Evolutionary conservation across 2,113 vertebrate species (phyloP).

Genomic region (Corythaeola cristata): DNA sequence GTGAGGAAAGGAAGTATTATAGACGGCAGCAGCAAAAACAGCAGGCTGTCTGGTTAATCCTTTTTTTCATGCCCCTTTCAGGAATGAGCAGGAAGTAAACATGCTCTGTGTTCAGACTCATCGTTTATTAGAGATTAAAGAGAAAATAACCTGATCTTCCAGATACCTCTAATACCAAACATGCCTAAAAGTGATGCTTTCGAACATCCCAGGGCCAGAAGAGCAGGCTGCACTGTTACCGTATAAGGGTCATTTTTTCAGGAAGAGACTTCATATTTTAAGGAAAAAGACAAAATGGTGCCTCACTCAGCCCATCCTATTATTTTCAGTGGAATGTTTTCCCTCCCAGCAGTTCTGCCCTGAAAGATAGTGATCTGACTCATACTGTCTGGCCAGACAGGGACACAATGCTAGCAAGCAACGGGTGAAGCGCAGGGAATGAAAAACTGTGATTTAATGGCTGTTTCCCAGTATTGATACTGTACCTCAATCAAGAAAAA

Average conservation of each 20-base stretch:
- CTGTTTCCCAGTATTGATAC: not conserved
- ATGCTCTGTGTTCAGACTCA: not conserved
- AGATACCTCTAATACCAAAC: slow-evolving; percentile 9
- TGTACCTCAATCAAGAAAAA: not conserved
- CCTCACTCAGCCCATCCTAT: not conserved
- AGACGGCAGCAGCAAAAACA: slow-evolving; percentile 49
- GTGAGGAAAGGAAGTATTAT: slow-evolving; percentile 63
- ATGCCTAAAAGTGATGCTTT: not conserved
- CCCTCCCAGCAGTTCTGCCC: not conserved
- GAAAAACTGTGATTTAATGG: not conserved
- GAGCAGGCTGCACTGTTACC: not conserved
- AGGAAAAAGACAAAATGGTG: not conserved
- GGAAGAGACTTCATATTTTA: not conserved
- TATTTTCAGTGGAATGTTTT: not conserved
- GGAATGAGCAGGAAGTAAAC: slow-evolving; percentile 64
- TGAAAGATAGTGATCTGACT: slow-evolving; percentile 29
- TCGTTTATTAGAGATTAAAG: slow-evolving; percentile 53
- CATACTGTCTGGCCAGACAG: not conserved
- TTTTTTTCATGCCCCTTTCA: slow-evolving; percentile 31
- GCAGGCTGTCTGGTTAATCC: not conserved
- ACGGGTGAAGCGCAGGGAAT: not conserved
- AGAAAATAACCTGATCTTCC: slow-evolving; percentile 39
- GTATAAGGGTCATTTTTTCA: not conserved
- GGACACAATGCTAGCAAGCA: not conserved
- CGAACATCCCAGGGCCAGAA: not conserved